These are phyloP conservation scores for Lates japonicus DNA, from an alignment of 2,797 vertebrate species.

Conservation along the genomic window DNA sequence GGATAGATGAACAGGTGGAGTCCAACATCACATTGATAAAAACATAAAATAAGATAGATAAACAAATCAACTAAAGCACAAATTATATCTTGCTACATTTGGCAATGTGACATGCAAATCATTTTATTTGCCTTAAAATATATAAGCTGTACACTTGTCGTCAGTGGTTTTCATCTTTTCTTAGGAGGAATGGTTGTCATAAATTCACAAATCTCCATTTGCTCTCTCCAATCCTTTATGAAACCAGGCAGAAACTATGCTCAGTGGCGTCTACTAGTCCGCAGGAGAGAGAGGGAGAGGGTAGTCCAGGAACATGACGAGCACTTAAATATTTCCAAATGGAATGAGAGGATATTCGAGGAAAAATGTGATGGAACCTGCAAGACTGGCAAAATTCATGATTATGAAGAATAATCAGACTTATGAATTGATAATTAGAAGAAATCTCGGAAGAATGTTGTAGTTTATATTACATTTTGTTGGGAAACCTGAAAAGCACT, in stretches of 20 bases:
- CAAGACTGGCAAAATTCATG: no score
- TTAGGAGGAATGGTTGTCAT: constrained; percentile 78
- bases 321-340: constrained; percentile 32
- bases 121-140: constrained; percentile 6
- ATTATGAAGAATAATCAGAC: no score
- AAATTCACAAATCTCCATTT: constrained; percentile 80
- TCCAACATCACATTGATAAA: constrained; percentile 10
- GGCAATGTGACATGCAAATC: background rate
- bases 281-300: constrained; percentile 87
- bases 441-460: constrained; percentile 1
- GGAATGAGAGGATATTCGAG: constrained; percentile 16
- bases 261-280: constrained; percentile 91
- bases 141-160: constrained; percentile 9
- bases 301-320: constrained; percentile 69
- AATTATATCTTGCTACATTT: background rate
- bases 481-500: constrained; percentile 7
- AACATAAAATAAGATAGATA: constrained; percentile 14
- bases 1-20: constrained; percentile 19
- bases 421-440: background rate
- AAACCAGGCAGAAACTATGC: constrained; percentile 94
- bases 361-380: no score
- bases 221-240: constrained; percentile 91
- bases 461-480: background rate
- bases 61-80: constrained; percentile 7
- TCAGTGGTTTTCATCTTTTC: constrained; percentile 55